Base-by-base conservation (phyloP, 2,797 vertebrate genomes). In the Pangasius mekongensis region DNA sequence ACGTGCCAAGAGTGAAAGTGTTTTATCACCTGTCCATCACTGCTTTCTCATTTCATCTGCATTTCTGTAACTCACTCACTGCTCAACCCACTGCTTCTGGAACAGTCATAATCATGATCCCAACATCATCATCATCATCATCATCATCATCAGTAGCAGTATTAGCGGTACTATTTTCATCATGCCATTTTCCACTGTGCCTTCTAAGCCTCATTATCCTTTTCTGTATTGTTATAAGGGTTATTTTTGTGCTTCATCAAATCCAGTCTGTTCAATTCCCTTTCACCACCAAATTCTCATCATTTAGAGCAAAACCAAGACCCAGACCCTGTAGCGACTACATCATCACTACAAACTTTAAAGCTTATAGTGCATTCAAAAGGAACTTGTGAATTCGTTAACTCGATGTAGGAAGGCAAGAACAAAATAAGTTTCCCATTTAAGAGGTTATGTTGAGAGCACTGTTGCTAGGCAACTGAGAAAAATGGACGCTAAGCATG, bases 11-110 rank as follows among this genome's bases (percentile, higher is more conserved):
- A 67, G 14, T 77, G 60, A 71, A 54, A 47, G 58, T 88, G 87
- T 84, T 62, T 36, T 24, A 73, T 77, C 83, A 1, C 73, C 20
- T 81, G 83, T 85, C 74, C 52, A 60, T 88, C 64, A 49, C 27
- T 49, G 74, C 64, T 66, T 78, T 33, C n/a, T 30, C 43, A 49
- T 73, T 71, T 30, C 52, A 82, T 52, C 62, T 54, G 52, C 0
- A 56, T 78, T 56, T 22, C 52, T 56, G 30, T 18, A 81, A 58
- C 13, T 43, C 39, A 5, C 60, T 67, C 16, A 22, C 24, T 66
- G 47, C n/a, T 67, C 36, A 52, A 54, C 30, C 30, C 54, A 64
- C 30, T 43, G 43, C 47, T 83, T 27, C 69, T 69, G 60, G 20
- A 76, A 58, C 22, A 83, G 66, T 33, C 43, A 74, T 73, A 47